A percentile compares a stretch with the other conserved stretches of the same genome.
phyloP scores from a whole-genome alignment of 2,888 invertebrate species.

The Thymelicus lineola region DNA sequence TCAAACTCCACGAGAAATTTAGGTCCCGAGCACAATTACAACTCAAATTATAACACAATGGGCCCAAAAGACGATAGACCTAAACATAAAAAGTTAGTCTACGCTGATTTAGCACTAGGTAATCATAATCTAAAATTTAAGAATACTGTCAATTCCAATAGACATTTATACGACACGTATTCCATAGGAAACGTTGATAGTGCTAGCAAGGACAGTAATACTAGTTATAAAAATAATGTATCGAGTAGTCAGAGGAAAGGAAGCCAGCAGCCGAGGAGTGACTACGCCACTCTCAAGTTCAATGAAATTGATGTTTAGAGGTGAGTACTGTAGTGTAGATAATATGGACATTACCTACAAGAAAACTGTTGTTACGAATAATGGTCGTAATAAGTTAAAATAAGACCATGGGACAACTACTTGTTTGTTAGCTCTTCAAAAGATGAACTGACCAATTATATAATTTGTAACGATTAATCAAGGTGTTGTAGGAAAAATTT shows the following conservation, averaged over 20 bases:
- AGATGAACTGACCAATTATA: too few species aligned
- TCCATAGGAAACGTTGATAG: conserved; percentile 73
- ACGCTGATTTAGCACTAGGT: conserved; percentile 83
- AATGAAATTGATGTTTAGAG: conserved; percentile 83
- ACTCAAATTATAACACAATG: conserved; percentile 67
- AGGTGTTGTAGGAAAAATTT: too few species aligned
- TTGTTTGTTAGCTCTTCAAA: too few species aligned
- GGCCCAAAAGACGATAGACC: conserved; percentile 75
- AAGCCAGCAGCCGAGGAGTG: conserved; percentile 69
- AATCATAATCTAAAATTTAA: conserved; percentile 85
- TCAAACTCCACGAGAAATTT: conserved; percentile 79
- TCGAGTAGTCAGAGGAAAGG: conserved; percentile 66
- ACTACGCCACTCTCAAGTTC: conserved; percentile 81
- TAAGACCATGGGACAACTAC: too few species aligned
- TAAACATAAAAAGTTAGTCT: conserved; percentile 82
- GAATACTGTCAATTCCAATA: conserved; percentile 84
- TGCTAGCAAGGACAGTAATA: conserved; percentile 73
- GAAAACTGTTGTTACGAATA: too few species aligned
- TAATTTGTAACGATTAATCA: too few species aligned
- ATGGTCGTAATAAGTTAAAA: too few species aligned
- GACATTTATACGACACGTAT: conserved; percentile 83
- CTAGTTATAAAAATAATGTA: conserved; percentile 69
- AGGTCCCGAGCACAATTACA: conserved; percentile 67
- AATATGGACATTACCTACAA: too few species aligned
- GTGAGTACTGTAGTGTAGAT: conserved; percentile 57